Evolutionary conservation across 2,797 vertebrate species (phyloP), one percentile per base, ranked within the genome.

Genomic region (Astyanax mexicanus): DNA sequence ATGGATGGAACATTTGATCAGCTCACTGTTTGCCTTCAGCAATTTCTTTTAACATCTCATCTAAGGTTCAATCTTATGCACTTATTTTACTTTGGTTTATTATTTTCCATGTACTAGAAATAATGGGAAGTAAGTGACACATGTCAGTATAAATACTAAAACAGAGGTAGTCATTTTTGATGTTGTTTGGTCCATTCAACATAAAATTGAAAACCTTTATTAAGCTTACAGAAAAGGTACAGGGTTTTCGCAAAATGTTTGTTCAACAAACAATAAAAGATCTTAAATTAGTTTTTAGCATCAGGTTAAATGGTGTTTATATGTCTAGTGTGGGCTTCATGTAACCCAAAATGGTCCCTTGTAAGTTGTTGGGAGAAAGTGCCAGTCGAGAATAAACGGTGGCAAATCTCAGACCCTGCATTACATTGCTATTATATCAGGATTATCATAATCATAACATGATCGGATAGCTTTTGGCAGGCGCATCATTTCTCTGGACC

Each of bases 391-490:
- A 17, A 21, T 17, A 23, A 19, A 60, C 38, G 38, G 3, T 62
- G 51, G 25, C 72, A 27, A 72, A 67, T 23, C 49, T 64, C 17
- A 25, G 29, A 40, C 25, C 11, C 49, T 72, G 60, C 60, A 67
- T 61, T 61, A 42, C 68, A 35, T 19, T 40, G 32, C 52, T n/a
- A 74, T 79, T 66, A 74, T 54, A 57, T 77, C 64, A 75, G 72
- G 49, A 57, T 64, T 71, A 51, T 74, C 32, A 69, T 66, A 75
- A 72, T 68, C 69, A 74, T 78, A 13, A 54, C 40, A 19, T 72
- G 73, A 82, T 54, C 25, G 61, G 62, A 84, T 69, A 45, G 15
- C 61, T 55, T 75, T 74, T 72, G 71, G 57, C 82, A 84, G 55
- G 67, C 76, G 68, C 32, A 77, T 65, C 52, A 23, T 66, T 69